Percentiles rank a stretch among this genome's conserved stretches.
phyloP scores from a whole-genome alignment of 1,140 invertebrate genomes.

The Neoseiulus cucumeris region DNA sequence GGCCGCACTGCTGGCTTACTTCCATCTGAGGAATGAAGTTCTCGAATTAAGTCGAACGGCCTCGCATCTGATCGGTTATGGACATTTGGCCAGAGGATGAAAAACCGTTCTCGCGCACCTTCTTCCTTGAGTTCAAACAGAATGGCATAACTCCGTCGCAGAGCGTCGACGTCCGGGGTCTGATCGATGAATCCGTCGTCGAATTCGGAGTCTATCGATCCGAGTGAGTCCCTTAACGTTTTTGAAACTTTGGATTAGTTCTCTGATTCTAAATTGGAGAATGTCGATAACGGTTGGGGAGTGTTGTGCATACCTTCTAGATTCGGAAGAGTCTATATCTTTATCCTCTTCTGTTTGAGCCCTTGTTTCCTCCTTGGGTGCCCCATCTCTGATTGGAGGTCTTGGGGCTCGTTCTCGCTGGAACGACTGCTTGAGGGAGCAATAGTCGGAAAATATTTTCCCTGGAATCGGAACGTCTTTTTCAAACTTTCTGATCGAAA shows the following conservation, averaged over 20 bases:
- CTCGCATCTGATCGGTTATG: too few species aligned
- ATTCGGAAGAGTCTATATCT: not conserved
- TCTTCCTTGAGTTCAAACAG: not conserved
- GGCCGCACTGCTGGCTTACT: conserved; percentile 1
- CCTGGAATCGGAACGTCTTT: not conserved
- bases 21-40: not conserved
- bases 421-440: not conserved
- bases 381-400: not conserved
- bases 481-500: not conserved
- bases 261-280: not conserved
- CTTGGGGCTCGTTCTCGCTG: not conserved
- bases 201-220: not conserved
- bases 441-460: not conserved
- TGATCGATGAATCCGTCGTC: not conserved
- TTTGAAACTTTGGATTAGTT: not conserved
- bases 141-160: not conserved
- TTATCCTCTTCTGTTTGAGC: conserved; percentile 2
- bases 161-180: not conserved
- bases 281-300: too few species aligned
- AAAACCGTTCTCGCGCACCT: not conserved
- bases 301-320: not conserved
- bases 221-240: not conserved
- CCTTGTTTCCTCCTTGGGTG: not conserved
- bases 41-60: not conserved
- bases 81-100: not conserved